Evolutionary conservation across 2,888 invertebrate genomes (phyloP), one percentile per base, ranked within the genome.

Genomic region (Helicoverpa assulta): DNA sequence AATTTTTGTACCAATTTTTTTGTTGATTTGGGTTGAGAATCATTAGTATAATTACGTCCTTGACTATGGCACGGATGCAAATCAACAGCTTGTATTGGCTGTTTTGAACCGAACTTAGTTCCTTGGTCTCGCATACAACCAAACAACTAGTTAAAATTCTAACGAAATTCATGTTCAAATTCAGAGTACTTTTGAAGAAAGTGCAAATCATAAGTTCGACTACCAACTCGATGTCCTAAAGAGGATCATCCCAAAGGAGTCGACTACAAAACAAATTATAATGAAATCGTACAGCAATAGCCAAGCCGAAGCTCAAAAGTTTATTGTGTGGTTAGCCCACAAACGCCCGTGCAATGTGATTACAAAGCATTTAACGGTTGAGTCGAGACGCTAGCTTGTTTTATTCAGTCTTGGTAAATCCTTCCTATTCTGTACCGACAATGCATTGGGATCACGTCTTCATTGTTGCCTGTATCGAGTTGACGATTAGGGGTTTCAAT

Each of bases 401-500:
- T 93, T 90, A 93, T 93, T 92, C 92, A 87, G 87, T 86, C 86
- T 89, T 81, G 81, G 89, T 88, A 94, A 94, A 94, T 93, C 94
- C 93, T 89, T 92, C 86, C 90, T 85, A 93, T 94, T 94, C 93
- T 92, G 85, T 85, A 81, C 85, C 89, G 88, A 94, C 93, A 94
- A 93, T 94, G 88, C 90, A 81, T 83, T 68, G 84, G 89, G 92
- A 92, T 93, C 92, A 91, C 82, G 80, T 80, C 86, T 67, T 91
- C 80, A 90, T 94, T 94, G 93, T 94, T 88, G 90, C 78, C 82
- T 85, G 87, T 91, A 92, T 92, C 89, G 91, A 91, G 92, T 89
- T 89, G 90, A 89, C 91, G 93, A 93, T 93, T 93, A 93, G 90
- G 87, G 90, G 89, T 86, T 91, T 91, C 91, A 90, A 92, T 91